Percentiles rank a stretch among this genome's conserved stretches.
Conservation (phyloP, 2,888 invertebrate genomes). For the Theristus sp. region DNA sequence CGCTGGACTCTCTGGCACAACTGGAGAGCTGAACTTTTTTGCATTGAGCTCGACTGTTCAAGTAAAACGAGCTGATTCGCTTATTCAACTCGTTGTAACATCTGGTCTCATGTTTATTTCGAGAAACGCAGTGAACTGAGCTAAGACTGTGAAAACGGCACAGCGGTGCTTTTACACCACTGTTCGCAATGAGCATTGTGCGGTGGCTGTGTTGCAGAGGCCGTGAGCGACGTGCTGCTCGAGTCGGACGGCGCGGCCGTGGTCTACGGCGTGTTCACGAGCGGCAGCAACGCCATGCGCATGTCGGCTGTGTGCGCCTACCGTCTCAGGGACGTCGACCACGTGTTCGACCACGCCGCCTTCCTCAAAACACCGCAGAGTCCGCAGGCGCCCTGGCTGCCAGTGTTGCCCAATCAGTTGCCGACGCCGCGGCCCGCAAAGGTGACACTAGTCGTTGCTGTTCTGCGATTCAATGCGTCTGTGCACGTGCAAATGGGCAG, state of each 20-base stretch:
- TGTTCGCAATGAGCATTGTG: no score
- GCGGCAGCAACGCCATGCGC: slow-evolving; percentile 63
- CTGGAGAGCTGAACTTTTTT: no score
- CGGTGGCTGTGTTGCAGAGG: slow-evolving; percentile 47
- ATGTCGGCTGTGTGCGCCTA: slow-evolving; percentile 74
- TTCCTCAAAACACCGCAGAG: slow-evolving; percentile 49
- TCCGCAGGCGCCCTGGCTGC: slow-evolving; percentile 66
- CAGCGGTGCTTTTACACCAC: background rate
- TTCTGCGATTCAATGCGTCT: no score
- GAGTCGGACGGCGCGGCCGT: slow-evolving; percentile 51
- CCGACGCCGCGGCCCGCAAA: slow-evolving; percentile 16
- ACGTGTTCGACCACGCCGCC: slow-evolving; percentile 61
- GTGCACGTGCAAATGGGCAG: no score
- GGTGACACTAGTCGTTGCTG: no score
- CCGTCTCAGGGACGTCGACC: slow-evolving; percentile 58
- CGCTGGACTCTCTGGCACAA: no score
- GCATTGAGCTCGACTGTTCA: no score
- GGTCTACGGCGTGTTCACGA: slow-evolving; percentile 81
- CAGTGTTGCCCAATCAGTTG: slow-evolving; percentile 56
- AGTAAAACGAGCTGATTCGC: no score
- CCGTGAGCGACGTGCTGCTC: slow-evolving; percentile 66
- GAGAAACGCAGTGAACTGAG: background rate
- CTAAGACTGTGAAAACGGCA: background rate
- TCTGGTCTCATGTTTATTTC: no score
- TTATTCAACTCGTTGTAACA: slow-evolving; percentile 83